A percentile compares a stretch with the other conserved stretches of the same genome.
Conservation (phyloP, 2,797 vertebrate species). For the Syndactyla subalaris region DNA sequence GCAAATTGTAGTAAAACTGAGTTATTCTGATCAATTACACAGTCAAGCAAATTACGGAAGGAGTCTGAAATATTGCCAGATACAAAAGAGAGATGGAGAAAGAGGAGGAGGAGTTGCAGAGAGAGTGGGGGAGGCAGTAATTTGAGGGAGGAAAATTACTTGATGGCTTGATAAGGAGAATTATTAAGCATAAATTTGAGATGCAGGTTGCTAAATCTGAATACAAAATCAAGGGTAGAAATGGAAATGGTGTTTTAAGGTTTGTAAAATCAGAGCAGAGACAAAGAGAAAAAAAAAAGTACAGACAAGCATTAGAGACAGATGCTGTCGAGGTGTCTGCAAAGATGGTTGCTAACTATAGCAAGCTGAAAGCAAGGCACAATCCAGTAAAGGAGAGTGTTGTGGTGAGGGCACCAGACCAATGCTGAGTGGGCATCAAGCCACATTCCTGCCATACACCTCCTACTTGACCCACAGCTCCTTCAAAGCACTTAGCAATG, state of each 20-base stretch:
- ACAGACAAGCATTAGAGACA: background rate
- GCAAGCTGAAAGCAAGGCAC: constrained; percentile 11
- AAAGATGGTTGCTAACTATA: background rate
- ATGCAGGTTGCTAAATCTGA: constrained; percentile 58
- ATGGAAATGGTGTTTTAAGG: constrained; percentile 24
- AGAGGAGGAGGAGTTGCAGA: constrained; percentile 50
- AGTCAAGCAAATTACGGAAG: constrained; percentile 62
- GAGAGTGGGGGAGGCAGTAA: constrained; percentile 37
- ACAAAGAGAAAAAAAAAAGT: background rate
- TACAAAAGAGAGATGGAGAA: constrained; percentile 57
- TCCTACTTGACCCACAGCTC: background rate
- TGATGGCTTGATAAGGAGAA: constrained; percentile 64
- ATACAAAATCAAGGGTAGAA: constrained; percentile 38
- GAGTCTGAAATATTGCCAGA: constrained; percentile 65
- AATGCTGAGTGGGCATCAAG: background rate
- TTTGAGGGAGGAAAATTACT: constrained; percentile 66
- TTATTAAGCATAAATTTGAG: constrained; percentile 58
- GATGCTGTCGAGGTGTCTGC: background rate
- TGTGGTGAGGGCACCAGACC: background rate
- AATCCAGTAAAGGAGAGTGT: background rate
- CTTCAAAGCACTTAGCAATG: constrained; percentile 23
- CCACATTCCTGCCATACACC: background rate
- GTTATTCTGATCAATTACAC: constrained; percentile 67
- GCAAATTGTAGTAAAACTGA: constrained; percentile 66
- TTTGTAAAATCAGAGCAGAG: background rate